Percentiles rank a stretch among this genome's conserved stretches.
phyloP scores from a whole-genome alignment of 2,113 vertebrate species.

The Forbesichthys agassizii region DNA sequence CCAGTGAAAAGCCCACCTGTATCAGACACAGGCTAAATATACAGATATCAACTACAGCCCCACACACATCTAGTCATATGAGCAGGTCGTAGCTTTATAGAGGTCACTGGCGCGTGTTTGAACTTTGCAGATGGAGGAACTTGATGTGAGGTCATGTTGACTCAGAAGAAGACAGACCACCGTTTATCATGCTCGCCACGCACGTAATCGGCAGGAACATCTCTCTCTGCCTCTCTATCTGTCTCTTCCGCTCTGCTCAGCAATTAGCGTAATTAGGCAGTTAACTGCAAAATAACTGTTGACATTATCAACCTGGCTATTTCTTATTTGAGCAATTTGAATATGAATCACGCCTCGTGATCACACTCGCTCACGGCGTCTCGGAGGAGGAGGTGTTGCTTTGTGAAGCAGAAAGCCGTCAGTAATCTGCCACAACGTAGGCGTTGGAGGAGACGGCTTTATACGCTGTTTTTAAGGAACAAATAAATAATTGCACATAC shows the following conservation, averaged over 20 bases:
- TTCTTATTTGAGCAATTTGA: slow-evolving; percentile 42
- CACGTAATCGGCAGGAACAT: slow-evolving; percentile 34
- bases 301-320: slow-evolving; percentile 48
- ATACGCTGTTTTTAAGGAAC: not conserved
- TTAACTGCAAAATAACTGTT: slow-evolving; percentile 61
- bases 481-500: slow-evolving; percentile 31
- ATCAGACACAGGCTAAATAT: not conserved
- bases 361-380: slow-evolving; percentile 28
- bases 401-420: slow-evolving; percentile 28
- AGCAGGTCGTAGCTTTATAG: slow-evolving; percentile 5
- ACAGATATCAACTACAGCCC: not conserved
- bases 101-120: not conserved
- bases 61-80: not conserved
- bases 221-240: slow-evolving; percentile 19
- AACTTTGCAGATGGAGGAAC: slow-evolving; percentile 25
- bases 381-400: slow-evolving; percentile 16
- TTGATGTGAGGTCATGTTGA: slow-evolving; percentile 19
- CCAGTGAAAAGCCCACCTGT: not conserved
- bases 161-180: slow-evolving; percentile 29
- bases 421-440: slow-evolving; percentile 27
- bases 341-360: slow-evolving; percentile 22
- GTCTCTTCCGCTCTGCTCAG: slow-evolving; percentile 6
- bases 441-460: slow-evolving; percentile 14
- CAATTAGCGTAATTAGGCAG: slow-evolving; percentile 40
- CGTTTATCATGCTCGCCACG: slow-evolving; percentile 30